Evolutionary conservation across 2,797 vertebrate genomes (phyloP), one percentile per base, ranked within the genome.

Genomic region (Cirrhinus mrigala): DNA sequence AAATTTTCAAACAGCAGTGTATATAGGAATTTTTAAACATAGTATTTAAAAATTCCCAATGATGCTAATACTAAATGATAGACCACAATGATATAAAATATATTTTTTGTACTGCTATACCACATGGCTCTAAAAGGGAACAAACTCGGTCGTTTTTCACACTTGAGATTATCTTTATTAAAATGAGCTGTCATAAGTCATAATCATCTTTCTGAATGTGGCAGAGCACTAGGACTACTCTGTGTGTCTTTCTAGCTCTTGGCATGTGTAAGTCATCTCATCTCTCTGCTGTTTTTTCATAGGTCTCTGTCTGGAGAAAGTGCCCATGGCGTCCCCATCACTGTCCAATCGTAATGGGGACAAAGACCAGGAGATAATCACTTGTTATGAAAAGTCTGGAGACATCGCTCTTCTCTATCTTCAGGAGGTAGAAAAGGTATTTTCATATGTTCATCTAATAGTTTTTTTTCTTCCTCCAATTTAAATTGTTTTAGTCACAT

Each of bases 371-470:
- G 98, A 99, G 22, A 96, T 99, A 84, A 96, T 99, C 92, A 98
- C 94, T 0, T 99, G 98, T 91, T 99, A 99, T 0, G 98, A 99
- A 92, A 99, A 99, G 87, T 97, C 98, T 3, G 98, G 98, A 88
- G 98, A 99, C 93, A 99, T 99, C 4, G 98, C 97, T 48, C 96
- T 99, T 37, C 93, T 99, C 3, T 99, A 99, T 91, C 97, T 99
- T 87, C 98, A 99, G 92, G 98, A 99, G 92, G 96, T 97, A 81
- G 98, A 99, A 91, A 97, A 96, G 96, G 98, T 99, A 90, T 94
- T 90, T 70, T 89, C 48, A n/a, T 46, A 69, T 29, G 20, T 40
- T 60, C 15, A 16, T 66, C 15, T 3, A n/a, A 4, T 15, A 48
- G 16, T 40, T 40, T 15, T 78, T 78, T 73, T 73, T 48, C 10